Evolutionary conservation across 2,113 vertebrate genomes (phyloP), one percentile per base, ranked within the genome.

Genomic region (Cervus canadensis): DNA sequence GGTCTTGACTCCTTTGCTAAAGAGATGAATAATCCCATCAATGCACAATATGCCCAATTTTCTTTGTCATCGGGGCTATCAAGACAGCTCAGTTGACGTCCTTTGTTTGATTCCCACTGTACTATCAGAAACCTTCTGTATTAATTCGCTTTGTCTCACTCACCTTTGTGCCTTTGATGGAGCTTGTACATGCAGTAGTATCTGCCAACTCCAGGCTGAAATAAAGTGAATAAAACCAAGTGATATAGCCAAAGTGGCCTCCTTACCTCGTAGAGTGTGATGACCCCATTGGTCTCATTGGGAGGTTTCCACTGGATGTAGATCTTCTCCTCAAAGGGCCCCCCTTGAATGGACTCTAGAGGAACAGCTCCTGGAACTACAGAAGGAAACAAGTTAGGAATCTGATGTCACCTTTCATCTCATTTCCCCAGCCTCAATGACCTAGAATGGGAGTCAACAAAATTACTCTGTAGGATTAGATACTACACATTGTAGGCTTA

Each of bases 231-330:
- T 36, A 50, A 36, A 92, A 19, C 30, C 19, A 88, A 25, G 1
- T 0, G 45, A 71, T 15, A 28, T 0, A 57, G 71, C 5, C 4
- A 11, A 52, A 45, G 54, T 56, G 76, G 93, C 94, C 93, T 84
- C 48, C 98, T 99, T 98, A 99, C 99, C 99, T 99, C 99, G 82
- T 99, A 99, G 50, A 99, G 99, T 0, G 99, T 99, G 99, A 99
- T 99, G 98, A 99, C 99, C 5, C 99, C 99, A 59, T 99, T 99
- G 98, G 99, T 99, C 98, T 99, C 99, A 54, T 99, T 99, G 94
- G 99, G 99, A 98, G 99, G 99, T 98, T 99, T 99, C 99, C 99
- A 99, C 97, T 99, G 99, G 98, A 99, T 99, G 94, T 99, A 99
- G 98, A 99, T 99, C 99, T 99, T 99, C 98, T 99, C 99, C 91